Conservation (phyloP, 1,140 invertebrate species). For the Yoshiicerus persimilis region DNA sequence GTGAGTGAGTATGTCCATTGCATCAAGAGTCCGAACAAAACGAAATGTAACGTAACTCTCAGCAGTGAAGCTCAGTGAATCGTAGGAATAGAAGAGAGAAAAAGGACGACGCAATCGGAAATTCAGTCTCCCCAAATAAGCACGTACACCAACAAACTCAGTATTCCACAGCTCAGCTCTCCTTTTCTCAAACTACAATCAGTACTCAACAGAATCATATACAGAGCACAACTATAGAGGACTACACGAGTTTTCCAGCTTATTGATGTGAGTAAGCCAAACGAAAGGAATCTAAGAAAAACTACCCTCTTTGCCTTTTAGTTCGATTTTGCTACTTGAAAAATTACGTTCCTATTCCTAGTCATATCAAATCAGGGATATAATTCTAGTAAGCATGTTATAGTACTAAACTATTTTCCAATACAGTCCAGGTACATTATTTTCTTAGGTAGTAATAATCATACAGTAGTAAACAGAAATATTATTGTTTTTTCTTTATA, state of each 20-base stretch:
- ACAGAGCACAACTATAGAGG: background rate
- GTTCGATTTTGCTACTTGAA: background rate
- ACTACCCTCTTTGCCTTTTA: background rate
- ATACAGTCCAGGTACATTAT: no score
- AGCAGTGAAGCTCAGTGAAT: conserved; percentile 16
- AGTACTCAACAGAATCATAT: background rate
- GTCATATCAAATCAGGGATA: no score
- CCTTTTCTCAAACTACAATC: background rate
- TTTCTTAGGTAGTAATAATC: no score
- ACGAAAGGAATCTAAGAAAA: background rate
- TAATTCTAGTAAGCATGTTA: no score
- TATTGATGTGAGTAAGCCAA: background rate
- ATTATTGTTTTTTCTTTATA: no score
- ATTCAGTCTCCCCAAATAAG: conserved; percentile 22
- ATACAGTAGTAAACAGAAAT: no score
- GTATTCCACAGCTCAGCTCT: background rate
- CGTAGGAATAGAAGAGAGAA: background rate
- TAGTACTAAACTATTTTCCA: no score
- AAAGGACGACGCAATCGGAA: conserved; percentile 15
- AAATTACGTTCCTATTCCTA: no score
- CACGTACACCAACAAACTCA: conserved; percentile 19
- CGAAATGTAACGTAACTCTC: conserved; percentile 8
- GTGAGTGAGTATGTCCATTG: background rate
- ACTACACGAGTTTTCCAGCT: background rate
- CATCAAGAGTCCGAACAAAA: conserved; percentile 1